phyloP scores from a whole-genome alignment of 2,797 vertebrate genomes.

The Astyanax mexicanus region DNA sequence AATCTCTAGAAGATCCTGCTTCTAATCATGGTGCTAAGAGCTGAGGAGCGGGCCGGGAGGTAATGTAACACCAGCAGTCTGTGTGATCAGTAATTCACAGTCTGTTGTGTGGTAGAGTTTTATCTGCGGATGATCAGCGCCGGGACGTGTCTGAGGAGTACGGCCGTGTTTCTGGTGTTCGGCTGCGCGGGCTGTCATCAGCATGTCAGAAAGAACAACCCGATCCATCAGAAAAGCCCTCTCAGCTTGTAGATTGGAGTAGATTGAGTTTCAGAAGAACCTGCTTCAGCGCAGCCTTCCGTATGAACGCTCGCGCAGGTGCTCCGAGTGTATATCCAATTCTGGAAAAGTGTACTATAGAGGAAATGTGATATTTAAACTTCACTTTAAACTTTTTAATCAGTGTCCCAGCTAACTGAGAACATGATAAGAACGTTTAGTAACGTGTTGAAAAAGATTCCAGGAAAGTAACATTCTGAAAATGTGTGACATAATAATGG shows the following conservation, averaged over 20 bases:
- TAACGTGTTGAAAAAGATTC: too few relatives aligned
- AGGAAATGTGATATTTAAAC: slow-evolving; percentile 1
- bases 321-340: slow-evolving; percentile 36
- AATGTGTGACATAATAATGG: too few relatives aligned
- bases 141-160: slow-evolving; percentile 38
- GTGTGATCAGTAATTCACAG: slow-evolving; percentile 34
- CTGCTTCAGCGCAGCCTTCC: too few relatives aligned
- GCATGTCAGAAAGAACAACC: slow-evolving; percentile 45
- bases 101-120: slow-evolving; percentile 41
- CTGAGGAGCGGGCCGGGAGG: slow-evolving; percentile 33
- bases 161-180: slow-evolving; percentile 39
- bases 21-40: slow-evolving; percentile 33
- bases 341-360: not conserved
- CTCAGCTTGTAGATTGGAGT: slow-evolving; percentile 35
- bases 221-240: slow-evolving; percentile 54
- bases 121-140: slow-evolving; percentile 42
- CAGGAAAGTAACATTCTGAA: too few relatives aligned
- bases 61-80: slow-evolving; percentile 8
- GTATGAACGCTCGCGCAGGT: slow-evolving; percentile 28
- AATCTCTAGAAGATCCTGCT: slow-evolving; percentile 11
- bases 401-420: too few relatives aligned
- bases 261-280: slow-evolving; percentile 54
- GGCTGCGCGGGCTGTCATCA: slow-evolving; percentile 50
- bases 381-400: slow-evolving; percentile 6
- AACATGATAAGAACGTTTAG: too few relatives aligned